Evolutionary conservation across 2,113 vertebrate genomes (phyloP).

Genomic region (Hippocampus barbouri): DNA sequence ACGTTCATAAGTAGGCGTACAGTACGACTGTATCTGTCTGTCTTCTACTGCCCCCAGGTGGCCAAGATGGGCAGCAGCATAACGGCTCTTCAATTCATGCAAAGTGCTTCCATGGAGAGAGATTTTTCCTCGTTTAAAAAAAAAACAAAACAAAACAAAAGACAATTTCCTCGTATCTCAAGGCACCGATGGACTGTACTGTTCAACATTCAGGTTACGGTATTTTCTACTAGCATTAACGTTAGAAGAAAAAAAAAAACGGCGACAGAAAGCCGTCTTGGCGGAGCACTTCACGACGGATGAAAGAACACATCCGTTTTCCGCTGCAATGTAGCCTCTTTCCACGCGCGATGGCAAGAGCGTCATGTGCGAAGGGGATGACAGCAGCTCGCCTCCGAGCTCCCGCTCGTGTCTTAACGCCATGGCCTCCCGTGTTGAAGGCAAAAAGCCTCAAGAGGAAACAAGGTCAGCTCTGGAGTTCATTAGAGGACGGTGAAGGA

Average conservation of each 20-base stretch:
- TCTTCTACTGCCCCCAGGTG: too few relatives aligned
- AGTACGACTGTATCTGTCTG: too few relatives aligned
- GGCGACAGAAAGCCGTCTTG: neutral
- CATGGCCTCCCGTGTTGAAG: neutral
- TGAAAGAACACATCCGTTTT: neutral
- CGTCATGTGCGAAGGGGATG: neutral
- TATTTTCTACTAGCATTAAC: neutral
- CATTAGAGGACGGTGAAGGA: neutral
- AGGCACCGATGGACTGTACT: too few relatives aligned
- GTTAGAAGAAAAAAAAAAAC: neutral
- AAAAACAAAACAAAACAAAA: too few relatives aligned
- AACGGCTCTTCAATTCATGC: too few relatives aligned
- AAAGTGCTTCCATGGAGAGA: too few relatives aligned
- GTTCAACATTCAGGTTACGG: too few relatives aligned
- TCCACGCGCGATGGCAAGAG: neutral
- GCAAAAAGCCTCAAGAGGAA: neutral
- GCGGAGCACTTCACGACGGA: too few relatives aligned
- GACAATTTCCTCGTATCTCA: too few relatives aligned
- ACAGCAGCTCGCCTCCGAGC: neutral
- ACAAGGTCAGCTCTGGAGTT: neutral
- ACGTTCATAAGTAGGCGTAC: too few relatives aligned
- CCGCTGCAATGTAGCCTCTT: neutral
- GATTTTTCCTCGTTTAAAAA: too few relatives aligned
- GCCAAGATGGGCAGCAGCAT: too few relatives aligned
- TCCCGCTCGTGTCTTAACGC: neutral